Base-by-base conservation (phyloP, 2,797 vertebrate species). In the Harpagifer antarcticus region DNA sequence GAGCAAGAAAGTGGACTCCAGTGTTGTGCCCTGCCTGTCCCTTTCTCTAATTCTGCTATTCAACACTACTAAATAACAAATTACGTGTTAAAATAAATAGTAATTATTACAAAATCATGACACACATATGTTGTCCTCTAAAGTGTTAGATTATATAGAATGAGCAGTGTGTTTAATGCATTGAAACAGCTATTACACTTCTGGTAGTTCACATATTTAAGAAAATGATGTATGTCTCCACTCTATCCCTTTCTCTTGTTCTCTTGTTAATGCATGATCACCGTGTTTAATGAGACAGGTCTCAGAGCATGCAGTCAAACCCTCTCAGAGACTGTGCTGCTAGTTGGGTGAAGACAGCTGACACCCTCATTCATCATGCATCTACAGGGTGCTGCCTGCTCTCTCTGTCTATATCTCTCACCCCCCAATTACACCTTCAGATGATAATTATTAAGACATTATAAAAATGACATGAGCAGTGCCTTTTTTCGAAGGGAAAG, bases 281-380 rank as follows among this genome's bases (percentile, higher is more conserved):
- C 77, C 61, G 82, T 83, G 74, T 73, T 72, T 93, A 91, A 90
- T 91, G 88, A 91, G 91, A 86, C 88, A 77, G 85, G 84, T 81
- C 80, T 90, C 72, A 8, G 76, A 17, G 55, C 62, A 68, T 20
- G 63, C 73, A 86, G 72, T 62, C 71, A 43, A 68, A 79, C 79
- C 76, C 70, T 78, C 52, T 81, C 64, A 0, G 74, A 77, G 71
- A 76, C 79, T 65, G 84, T 15, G 8, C 79, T 62, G 78, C 79
- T 83, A 68, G 76, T 83, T 80, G 75, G 80, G 68, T 86, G 90
- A 86, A 76, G 78, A 65, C 76, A 81, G 63, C 75, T 91, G 91
- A 91, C 89, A 89, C 85, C 79, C 81, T 90, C 88, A 84, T 93
- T 90, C 85, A 92, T 93, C 92, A 92, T 83, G 66, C 42, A 77